A percentile compares a stretch with the other conserved stretches of the same genome.
Evolutionary conservation across 1,140 invertebrate genomes (phyloP).

Genomic region (Agrypnia vestita): DNA sequence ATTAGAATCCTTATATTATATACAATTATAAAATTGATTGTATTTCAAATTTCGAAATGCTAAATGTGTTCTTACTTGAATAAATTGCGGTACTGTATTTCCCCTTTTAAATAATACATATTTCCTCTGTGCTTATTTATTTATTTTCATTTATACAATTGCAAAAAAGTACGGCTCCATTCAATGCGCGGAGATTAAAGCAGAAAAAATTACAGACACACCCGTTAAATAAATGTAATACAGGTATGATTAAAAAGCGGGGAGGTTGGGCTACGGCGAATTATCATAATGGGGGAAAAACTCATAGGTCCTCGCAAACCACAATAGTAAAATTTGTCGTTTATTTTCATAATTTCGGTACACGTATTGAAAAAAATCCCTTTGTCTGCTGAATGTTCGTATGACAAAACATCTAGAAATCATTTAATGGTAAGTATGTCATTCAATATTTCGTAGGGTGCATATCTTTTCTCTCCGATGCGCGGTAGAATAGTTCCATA

Average conservation of each 20-base stretch:
- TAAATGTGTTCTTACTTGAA: too few species aligned
- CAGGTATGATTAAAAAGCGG: constrained; percentile 11
- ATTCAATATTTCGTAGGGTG: constrained; percentile 3
- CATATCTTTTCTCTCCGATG: background rate
- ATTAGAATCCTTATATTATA: too few species aligned
- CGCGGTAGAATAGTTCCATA: too few species aligned
- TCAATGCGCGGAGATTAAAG: constrained; percentile 2
- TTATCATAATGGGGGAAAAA: constrained; percentile 20
- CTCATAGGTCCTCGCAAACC: constrained; percentile 19
- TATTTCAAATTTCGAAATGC: too few species aligned
- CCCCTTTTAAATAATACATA: background rate
- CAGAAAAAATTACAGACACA: background rate
- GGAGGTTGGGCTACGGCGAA: constrained; percentile 2
- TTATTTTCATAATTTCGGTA: constrained; percentile 31
- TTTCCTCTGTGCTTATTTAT: background rate
- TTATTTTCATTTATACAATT: background rate
- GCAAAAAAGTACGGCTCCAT: constrained; percentile 1
- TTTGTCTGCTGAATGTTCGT: background rate
- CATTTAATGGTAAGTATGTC: constrained; percentile 4
- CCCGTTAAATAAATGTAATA: constrained; percentile 25
- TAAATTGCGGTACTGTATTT: background rate
- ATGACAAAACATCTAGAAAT: constrained; percentile 15
- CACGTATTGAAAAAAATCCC: background rate
- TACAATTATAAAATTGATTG: too few species aligned
- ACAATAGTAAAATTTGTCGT: constrained; percentile 26